A percentile compares a stretch with the other conserved stretches of the same genome.
Conservation (phyloP, 2,888 invertebrate genomes). For the Mongoloraphidia duomilia region DNA sequence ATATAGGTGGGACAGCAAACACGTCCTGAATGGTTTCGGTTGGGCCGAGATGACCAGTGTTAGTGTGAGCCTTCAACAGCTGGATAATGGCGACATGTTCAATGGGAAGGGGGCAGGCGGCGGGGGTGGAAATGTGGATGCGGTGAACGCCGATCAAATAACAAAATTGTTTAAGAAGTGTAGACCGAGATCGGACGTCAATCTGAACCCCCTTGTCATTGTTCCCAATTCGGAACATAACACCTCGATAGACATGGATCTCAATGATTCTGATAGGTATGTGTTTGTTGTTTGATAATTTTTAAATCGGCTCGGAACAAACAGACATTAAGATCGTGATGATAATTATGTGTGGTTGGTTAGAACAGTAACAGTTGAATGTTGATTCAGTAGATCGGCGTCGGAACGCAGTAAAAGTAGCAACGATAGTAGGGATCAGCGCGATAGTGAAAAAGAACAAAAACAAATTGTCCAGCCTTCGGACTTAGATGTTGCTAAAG, state of each 20-base stretch:
- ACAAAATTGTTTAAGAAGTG: constrained; percentile 79
- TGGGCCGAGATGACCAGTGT: constrained; percentile 3
- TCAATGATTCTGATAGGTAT: no score
- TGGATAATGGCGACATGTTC: constrained; percentile 6
- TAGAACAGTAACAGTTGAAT: no score
- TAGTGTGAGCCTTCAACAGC: constrained; percentile 5
- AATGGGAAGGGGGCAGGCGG: background rate
- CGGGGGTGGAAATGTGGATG: constrained; percentile 27
- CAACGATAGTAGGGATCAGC: constrained; percentile 23
- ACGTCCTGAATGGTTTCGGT: no score
- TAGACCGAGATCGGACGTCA: constrained; percentile 51
- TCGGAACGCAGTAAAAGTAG: constrained; percentile 2
- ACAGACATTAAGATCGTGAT: no score
- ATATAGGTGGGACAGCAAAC: no score
- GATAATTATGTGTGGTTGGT: no score
- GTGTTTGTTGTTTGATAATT: no score
- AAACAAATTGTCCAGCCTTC: constrained; percentile 7
- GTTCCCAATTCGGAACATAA: no score
- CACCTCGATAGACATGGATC: no score
- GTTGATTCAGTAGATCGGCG: constrained; percentile 1
- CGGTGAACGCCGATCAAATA: constrained; percentile 50
- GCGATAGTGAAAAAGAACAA: constrained; percentile 13
- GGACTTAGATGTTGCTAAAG: constrained; percentile 15
- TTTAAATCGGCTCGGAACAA: no score
- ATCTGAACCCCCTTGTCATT: constrained; percentile 34